Base-by-base conservation (phyloP, 1,140 invertebrate species). In the Dinoponera quadriceps region DNA sequence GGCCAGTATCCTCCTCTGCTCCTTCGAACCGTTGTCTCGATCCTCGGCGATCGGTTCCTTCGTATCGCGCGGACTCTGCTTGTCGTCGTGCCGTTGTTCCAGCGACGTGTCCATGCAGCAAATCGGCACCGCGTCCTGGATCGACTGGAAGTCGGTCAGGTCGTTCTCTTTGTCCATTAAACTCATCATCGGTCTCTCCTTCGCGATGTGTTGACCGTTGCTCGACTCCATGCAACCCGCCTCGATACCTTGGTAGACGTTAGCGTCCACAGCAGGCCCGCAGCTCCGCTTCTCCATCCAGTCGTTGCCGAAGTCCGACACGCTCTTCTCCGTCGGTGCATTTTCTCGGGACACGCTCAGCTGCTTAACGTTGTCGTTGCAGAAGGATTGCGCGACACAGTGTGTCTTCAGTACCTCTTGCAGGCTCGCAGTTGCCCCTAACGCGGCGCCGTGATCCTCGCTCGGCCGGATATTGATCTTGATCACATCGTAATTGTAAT, bases 1-100 rank as follows among this genome's bases (percentile, higher is more conserved):
- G 3, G 88, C 68, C 20, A 91, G 72, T 71, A 86, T 73, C n/a
- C 80, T 51, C 20, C 49, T 49, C 1, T 87, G 27, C n/a, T 84
- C 14, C n/a, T 44, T 44, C 0, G 22, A 27, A 48, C 29, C 73
- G 55, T 72, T 13, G 55, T 85, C 29, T 48, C 63, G 49, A 49
- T 33, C 63, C 66, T 62, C 20, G n/a, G 25, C 29, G 29, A 54
- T 69, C n/a, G 14, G 63, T 22, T 86, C 57, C 18, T 44, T 62
- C 13, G 44, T 1, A 3, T 62, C 49, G 16, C 18, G 33, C 7
- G 22, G 13, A 54, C 18, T 54, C 27, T 81, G 48, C 16, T 69
- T 33, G 48, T 49, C n/a, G 22, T 69, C 54, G 25, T 4, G 9
- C 9, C 9, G 49, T 33, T 71, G 55, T 48, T 87, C 74, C 13